These are phyloP conservation scores for Macaca fascicularis DNA, from an alignment of 2,113 vertebrate species.

Conservation along the genomic window DNA sequence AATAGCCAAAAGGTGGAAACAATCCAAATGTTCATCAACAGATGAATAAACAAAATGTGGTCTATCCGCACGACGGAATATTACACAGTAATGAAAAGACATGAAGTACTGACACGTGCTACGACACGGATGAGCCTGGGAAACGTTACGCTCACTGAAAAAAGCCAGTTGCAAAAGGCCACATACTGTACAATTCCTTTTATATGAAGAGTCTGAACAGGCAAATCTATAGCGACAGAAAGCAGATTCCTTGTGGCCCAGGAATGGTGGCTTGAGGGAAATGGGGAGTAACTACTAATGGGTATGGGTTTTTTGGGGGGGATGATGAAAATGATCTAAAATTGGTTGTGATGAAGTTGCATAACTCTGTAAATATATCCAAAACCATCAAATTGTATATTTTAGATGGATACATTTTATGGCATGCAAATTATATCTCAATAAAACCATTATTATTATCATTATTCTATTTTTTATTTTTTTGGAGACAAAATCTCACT, in stretches of 20 bases:
- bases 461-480: too few relatives aligned
- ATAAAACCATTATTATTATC: neutral
- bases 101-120: neutral
- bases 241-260: neutral
- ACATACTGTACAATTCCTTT: neutral
- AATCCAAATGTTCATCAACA: neutral
- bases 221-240: neutral
- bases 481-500: too few relatives aligned
- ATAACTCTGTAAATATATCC: neutral
- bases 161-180: neutral
- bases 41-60: neutral
- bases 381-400: neutral
- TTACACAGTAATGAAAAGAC: neutral
- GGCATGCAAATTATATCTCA: neutral
- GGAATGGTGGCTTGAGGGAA: neutral
- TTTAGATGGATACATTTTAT: neutral
- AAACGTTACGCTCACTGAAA: neutral
- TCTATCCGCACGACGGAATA: neutral
- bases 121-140: neutral
- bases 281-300: neutral
- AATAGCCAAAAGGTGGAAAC: neutral
- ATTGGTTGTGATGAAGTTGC: neutral
- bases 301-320: neutral
- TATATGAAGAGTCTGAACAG: neutral
- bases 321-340: neutral